Conservation (phyloP, 2,113 vertebrate genomes). For the Phaethon lepturus region DNA sequence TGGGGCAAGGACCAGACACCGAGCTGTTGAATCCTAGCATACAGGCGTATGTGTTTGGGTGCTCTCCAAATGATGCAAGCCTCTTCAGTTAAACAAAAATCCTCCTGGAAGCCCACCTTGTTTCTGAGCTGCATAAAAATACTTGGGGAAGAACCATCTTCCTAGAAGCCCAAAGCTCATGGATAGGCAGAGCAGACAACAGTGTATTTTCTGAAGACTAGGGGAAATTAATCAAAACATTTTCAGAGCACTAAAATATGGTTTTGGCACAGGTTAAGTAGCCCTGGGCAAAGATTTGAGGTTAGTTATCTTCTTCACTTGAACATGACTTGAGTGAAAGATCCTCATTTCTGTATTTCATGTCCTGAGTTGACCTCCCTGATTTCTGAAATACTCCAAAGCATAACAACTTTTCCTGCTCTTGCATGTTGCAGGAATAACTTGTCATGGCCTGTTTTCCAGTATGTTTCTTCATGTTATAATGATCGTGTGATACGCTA, state of each 20-base stretch:
- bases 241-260: neutral
- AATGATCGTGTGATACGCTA: neutral
- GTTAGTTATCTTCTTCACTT: slow-evolving; percentile 12
- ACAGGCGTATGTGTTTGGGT: neutral
- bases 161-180: neutral
- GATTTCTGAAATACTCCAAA: neutral
- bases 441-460: slow-evolving; percentile 3
- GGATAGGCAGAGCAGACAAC: neutral
- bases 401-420: neutral
- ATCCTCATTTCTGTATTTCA: slow-evolving; percentile 3
- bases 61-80: neutral
- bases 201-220: neutral
- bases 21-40: neutral
- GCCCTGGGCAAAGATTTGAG: slow-evolving; percentile 10
- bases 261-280: neutral
- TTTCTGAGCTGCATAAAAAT: neutral
- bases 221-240: neutral
- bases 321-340: neutral
- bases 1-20: neutral
- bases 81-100: neutral
- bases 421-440: neutral
- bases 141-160: neutral
- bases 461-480: neutral
- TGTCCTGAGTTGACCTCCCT: slow-evolving; percentile 27
- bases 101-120: neutral